Percentiles rank a stretch among this genome's conserved stretches.
These are phyloP conservation scores for Toxonevra muliebris DNA, from an alignment of 2,888 invertebrate species.

Conservation along the genomic window DNA sequence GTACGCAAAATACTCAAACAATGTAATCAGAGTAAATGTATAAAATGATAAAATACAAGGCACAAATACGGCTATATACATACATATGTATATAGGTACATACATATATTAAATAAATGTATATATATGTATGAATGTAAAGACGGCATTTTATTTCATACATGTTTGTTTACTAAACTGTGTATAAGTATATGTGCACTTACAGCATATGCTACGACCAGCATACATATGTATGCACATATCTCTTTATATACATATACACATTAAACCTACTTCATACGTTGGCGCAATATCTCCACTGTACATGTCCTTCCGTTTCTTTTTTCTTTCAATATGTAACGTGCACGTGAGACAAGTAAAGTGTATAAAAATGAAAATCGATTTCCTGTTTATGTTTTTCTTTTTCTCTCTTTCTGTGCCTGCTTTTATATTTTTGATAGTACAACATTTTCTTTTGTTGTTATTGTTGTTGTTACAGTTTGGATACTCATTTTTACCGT, in stretches of 20 bases:
- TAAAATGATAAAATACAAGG: no score
- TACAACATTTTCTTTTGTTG: not conserved
- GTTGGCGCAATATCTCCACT: no score
- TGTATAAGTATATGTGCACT: no score
- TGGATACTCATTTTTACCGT: constrained; percentile 16
- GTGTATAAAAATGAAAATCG: constrained; percentile 27
- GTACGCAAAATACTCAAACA: no score
- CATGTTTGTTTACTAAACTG: no score
- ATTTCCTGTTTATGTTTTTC: constrained; percentile 18
- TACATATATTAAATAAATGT: not conserved
- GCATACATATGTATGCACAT: no score
- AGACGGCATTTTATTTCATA: not conserved
- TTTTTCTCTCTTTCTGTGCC: not conserved
- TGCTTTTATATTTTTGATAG: not conserved
- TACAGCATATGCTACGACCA: no score
- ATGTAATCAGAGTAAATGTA: no score
- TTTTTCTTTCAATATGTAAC: constrained; percentile 17
- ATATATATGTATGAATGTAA: not conserved
- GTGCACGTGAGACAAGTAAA: constrained; percentile 21
- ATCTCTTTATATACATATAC: no score
- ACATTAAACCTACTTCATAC: no score
- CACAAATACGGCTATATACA: no score
- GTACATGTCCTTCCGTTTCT: constrained; percentile 8
- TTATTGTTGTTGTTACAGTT: constrained; percentile 1
- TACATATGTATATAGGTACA: not conserved